Evolutionary conservation across 2,797 vertebrate genomes (phyloP), one percentile per base, ranked within the genome.

Genomic region (Molossus alvarezi): DNA sequence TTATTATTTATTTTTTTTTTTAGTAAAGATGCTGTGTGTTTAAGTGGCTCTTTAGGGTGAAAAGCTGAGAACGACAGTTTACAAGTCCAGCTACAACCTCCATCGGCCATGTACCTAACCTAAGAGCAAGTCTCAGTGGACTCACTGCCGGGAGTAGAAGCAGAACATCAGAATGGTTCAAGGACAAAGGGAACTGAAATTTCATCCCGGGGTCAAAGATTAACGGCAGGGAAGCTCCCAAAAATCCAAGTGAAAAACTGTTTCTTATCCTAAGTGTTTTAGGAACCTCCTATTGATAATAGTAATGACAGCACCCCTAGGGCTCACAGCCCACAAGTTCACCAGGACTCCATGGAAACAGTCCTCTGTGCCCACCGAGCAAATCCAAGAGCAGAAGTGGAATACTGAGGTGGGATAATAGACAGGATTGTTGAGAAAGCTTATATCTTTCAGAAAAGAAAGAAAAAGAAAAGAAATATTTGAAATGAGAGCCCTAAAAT

Each of bases 401-500:
- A 73, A 69, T n/a, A 48, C 0, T 29, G 71, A 87, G n/a, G 14
- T 65, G 41, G 27, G 23, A 93, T 79, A 62, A 67, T 3, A 67
- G 57, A 51, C 18, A 17, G 23, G 5, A 25, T 20, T 53, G 17
- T 29, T 53, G 3, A 2, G n/a, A 87, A 83, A 83, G 25, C 20
- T 72, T 53, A 4, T 55, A 41, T 72, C 27, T 95, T 79, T 77
- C 6, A 60, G 41, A 8, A 5, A 51, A 53, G 60, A 62, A 73
- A 53, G 7, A 8, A 65, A 10, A 45, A 45, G 41, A 45, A 37
- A 75, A 77, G 3, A 77, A 55, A 41, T 21, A 1, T 79, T 60
- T 67, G 51, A 79, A 93, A 48, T 13, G 37, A 65, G 20, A 90
- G 23, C 73, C 17, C 27, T 69, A 80, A 80, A 84, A 79, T 88